Conservation (phyloP, 2,113 vertebrate species). For the Calyptommatus sinebrachiatus region DNA sequence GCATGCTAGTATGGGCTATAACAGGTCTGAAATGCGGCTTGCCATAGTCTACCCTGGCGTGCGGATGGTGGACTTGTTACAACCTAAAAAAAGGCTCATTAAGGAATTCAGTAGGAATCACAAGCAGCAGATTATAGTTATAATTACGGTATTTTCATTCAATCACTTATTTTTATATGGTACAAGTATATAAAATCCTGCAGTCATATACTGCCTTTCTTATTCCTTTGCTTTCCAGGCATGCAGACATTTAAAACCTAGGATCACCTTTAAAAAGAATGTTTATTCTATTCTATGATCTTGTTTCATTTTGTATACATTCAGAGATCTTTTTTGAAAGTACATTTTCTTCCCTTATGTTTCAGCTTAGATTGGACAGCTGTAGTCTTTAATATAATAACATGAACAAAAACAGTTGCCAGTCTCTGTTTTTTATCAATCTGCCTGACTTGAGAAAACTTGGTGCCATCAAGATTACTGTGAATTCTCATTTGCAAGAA, state of each 20-base stretch:
- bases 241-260: not conserved
- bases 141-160: too few relatives aligned
- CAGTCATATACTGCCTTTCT: too few relatives aligned
- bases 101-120: too few relatives aligned
- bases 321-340: slow-evolving; percentile 14
- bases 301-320: not conserved
- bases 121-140: too few relatives aligned
- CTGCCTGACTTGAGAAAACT: slow-evolving; percentile 79
- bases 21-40: too few relatives aligned
- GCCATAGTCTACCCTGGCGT: too few relatives aligned
- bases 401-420: slow-evolving; percentile 65
- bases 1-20: too few relatives aligned
- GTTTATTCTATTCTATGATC: not conserved
- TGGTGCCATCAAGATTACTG: slow-evolving; percentile 66
- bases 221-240: not conserved
- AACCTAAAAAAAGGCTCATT: too few relatives aligned
- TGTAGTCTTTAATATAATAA: slow-evolving; percentile 1
- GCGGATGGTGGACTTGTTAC: too few relatives aligned
- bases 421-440: slow-evolving; percentile 75
- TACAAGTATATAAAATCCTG: not conserved
- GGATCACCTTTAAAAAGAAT: not conserved
- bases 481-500: slow-evolving; percentile 55
- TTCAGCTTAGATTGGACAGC: slow-evolving; percentile 19
- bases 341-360: slow-evolving; percentile 13
- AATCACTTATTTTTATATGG: not conserved